These are phyloP conservation scores for Heliocidaris tuberculata DNA, from an alignment of 35 echinoderm and acorn worm species.

Conservation along the genomic window DNA sequence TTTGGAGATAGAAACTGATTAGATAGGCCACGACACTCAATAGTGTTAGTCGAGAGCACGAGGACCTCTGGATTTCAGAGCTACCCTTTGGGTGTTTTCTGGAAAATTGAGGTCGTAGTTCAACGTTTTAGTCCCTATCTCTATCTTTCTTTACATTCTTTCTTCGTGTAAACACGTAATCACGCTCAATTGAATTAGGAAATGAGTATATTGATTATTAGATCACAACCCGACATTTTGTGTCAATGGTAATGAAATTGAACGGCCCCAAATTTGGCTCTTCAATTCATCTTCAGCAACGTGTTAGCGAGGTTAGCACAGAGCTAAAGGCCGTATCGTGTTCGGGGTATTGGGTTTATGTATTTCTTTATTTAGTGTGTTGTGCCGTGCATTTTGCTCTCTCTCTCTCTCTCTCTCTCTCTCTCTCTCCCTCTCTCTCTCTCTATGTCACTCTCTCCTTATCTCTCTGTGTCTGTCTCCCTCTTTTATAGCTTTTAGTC, in stretches of 20 bases:
- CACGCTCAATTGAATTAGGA: neutral
- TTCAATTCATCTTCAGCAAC: neutral
- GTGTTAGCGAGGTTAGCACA: neutral
- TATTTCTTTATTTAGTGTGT: neutral
- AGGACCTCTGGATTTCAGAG: neutral
- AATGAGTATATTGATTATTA: neutral
- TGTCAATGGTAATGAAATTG: constrained; percentile 6
- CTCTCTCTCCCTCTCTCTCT: neutral
- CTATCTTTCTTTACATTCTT: neutral
- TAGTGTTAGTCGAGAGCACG: neutral
- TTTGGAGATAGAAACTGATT: neutral
- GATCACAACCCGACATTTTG: constrained; percentile 9
- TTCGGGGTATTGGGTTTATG: neutral
- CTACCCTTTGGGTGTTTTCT: neutral
- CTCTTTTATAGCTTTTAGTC: neutral
- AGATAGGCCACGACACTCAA: neutral
- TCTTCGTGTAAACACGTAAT: neutral
- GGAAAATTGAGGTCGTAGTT: neutral
- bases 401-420: neutral
- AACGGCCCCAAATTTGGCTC: neutral
- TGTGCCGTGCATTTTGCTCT: neutral
- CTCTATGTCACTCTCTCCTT: neutral
- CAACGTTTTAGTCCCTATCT: neutral
- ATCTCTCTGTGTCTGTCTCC: neutral
- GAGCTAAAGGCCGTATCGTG: neutral